Evolutionary conservation across 2,113 vertebrate genomes (phyloP).

Genomic region (Pteruthius melanotis): DNA sequence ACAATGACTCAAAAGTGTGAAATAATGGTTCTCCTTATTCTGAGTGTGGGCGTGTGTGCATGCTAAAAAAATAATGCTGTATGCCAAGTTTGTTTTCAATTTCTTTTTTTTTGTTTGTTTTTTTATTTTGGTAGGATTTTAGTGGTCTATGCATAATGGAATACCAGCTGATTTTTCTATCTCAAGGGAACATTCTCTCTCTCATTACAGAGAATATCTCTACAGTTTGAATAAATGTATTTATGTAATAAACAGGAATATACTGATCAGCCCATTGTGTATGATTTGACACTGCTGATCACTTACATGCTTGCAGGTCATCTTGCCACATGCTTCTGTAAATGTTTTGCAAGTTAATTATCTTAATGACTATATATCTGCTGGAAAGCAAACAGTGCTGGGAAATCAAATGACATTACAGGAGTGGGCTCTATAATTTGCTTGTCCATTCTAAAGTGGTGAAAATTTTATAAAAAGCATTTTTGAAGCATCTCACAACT

Average conservation of each 20-base stretch:
- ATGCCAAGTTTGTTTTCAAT: neutral
- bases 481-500: neutral
- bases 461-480: neutral
- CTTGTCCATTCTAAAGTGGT: neutral
- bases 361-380: neutral
- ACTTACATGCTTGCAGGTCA: neutral
- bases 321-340: neutral
- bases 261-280: neutral
- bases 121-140: neutral
- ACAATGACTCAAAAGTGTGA: neutral
- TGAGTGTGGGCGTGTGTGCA: accelerated
- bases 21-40: neutral
- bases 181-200: neutral
- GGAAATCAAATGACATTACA: neutral
- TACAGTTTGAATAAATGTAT: neutral
- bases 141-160: neutral
- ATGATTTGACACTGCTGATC: neutral
- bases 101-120: neutral
- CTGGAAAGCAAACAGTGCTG: neutral
- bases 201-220: neutral
- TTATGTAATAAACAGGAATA: neutral
- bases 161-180: neutral
- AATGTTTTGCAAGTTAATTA: neutral
- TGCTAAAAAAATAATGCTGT: neutral
- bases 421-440: neutral